phyloP scores from a whole-genome alignment of 2,113 vertebrate genomes.

The Periophthalmodon schlosseri region DNA sequence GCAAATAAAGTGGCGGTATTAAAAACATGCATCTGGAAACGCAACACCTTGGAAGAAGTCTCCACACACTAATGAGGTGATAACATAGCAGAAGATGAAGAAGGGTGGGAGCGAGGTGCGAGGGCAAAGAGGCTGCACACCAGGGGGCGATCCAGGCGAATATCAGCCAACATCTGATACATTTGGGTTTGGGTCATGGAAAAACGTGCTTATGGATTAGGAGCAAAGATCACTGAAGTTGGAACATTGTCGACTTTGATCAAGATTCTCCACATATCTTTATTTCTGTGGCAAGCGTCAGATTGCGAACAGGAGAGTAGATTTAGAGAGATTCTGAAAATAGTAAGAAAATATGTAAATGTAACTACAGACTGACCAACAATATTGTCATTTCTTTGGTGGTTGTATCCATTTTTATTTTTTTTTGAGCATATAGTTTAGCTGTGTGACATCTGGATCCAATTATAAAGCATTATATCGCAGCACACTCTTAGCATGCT shows the following conservation, averaged over 20 bases:
- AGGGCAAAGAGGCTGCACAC: constrained; percentile 26
- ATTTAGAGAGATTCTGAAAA: background rate
- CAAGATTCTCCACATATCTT: constrained; percentile 5
- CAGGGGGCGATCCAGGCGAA: constrained; percentile 23
- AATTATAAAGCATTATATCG: too few relatives aligned
- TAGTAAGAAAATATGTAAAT: background rate
- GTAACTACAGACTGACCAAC: too few relatives aligned
- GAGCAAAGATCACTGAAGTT: constrained; percentile 24
- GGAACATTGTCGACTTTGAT: constrained; percentile 24
- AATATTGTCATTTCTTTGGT: too few relatives aligned
- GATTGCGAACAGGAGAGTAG: constrained; percentile 25
- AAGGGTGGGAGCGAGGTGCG: constrained; percentile 19
- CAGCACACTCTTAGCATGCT: too few relatives aligned
- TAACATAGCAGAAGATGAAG: constrained; percentile 34
- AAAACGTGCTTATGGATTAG: background rate
- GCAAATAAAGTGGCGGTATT: constrained; percentile 25
- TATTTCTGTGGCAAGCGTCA: constrained; percentile 7
- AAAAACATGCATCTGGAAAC: constrained; percentile 35
- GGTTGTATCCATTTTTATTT: too few relatives aligned
- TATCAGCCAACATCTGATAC: constrained; percentile 26
- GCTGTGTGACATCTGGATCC: too few relatives aligned
- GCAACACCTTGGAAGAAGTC: constrained; percentile 46
- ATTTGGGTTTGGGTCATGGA: background rate
- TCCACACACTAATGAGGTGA: constrained; percentile 59
- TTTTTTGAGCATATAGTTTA: too few relatives aligned